Conservation (phyloP, 2,888 invertebrate genomes). For the Eupithecia tripunctaria region DNA sequence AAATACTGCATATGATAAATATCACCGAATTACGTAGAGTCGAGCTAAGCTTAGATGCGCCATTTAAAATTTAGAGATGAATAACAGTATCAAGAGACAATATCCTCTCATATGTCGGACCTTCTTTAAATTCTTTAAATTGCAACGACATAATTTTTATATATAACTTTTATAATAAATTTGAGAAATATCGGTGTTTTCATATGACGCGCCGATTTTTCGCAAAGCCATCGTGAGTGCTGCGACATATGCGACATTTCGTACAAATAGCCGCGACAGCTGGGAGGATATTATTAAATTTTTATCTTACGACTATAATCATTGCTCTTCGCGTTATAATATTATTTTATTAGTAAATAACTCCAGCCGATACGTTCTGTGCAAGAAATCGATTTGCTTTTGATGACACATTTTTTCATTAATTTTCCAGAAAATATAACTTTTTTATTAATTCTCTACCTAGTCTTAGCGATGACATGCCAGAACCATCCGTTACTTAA, state of each 20-base stretch:
- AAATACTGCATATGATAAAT: constrained; percentile 66
- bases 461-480: not conserved
- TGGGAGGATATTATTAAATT: constrained; percentile 20
- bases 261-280: too few species aligned
- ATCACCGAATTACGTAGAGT: constrained; percentile 83
- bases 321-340: constrained; percentile 37
- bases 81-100: constrained; percentile 65
- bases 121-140: too few species aligned
- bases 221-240: too few species aligned
- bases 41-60: constrained; percentile 65
- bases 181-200: too few species aligned
- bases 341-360: constrained; percentile 11
- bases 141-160: too few species aligned
- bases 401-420: not conserved
- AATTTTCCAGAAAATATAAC: not conserved
- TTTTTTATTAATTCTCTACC: not conserved
- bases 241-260: too few species aligned
- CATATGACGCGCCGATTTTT: too few species aligned
- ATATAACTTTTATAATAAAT: too few species aligned
- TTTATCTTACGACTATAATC: constrained; percentile 36
- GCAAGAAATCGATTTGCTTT: not conserved
- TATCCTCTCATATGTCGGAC: too few species aligned
- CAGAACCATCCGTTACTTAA: not conserved
- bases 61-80: constrained; percentile 67
- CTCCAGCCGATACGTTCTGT: not conserved